Conservation (phyloP, 2,113 vertebrate species). For the Pipra filicauda region DNA sequence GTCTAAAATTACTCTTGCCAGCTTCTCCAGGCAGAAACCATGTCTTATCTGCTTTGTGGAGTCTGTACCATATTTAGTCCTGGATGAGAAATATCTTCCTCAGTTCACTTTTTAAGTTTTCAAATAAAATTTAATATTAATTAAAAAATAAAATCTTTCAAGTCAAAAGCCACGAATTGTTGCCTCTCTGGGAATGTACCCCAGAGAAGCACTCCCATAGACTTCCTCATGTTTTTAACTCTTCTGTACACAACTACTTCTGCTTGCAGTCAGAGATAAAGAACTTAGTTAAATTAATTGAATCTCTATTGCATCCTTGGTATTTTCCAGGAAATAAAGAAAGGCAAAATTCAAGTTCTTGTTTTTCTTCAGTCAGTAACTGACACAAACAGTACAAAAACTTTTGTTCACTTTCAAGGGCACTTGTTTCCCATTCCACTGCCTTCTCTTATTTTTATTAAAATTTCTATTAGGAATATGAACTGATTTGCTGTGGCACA, state of each 20-base stretch:
- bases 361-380: neutral
- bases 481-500: neutral
- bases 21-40: neutral
- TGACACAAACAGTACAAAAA: neutral
- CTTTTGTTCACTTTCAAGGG: neutral
- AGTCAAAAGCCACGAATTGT: neutral
- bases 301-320: neutral
- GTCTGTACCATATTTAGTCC: neutral
- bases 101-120: neutral
- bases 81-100: neutral
- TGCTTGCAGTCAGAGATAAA: neutral
- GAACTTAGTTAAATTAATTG: neutral
- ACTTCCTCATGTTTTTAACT: neutral
- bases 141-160: neutral
- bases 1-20: slow-evolving; percentile 1
- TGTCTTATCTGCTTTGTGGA: neutral
- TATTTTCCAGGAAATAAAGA: neutral
- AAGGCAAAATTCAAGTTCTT: neutral
- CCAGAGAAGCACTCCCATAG: neutral
- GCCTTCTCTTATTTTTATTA: neutral
- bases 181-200: neutral
- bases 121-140: neutral
- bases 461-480: neutral
- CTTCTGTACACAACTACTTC: neutral
- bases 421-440: neutral